phyloP scores from a whole-genome alignment of 2,888 invertebrate species.

The Tinea trinotella region DNA sequence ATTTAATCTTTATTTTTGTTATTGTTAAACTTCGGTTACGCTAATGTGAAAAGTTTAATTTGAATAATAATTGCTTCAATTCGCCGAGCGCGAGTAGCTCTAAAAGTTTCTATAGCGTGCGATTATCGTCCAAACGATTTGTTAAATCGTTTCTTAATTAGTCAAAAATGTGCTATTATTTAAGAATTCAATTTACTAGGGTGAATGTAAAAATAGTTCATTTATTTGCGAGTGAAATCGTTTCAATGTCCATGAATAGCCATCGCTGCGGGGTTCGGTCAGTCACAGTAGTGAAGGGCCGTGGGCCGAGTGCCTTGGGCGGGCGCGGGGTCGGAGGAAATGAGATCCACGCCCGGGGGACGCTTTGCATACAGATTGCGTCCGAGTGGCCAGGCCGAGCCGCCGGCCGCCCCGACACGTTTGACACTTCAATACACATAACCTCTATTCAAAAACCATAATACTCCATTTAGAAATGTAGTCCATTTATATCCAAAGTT shows the following conservation, averaged over 20 bases:
- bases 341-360: conserved; percentile 30
- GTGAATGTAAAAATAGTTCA: not conserved
- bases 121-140: conserved; percentile 16
- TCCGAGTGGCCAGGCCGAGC: conserved; percentile 17
- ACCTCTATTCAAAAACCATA: conserved; percentile 1
- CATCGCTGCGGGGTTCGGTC: conserved; percentile 25
- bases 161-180: not conserved
- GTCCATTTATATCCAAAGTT: not conserved
- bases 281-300: conserved; percentile 27
- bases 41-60: conserved; percentile 20
- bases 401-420: not conserved
- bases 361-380: conserved; percentile 34
- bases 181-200: not conserved
- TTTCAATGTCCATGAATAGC: conserved; percentile 9
- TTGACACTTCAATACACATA: conserved; percentile 10
- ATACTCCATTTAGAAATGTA: not conserved
- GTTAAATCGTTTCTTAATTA: conserved; percentile 10
- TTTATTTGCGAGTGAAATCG: conserved; percentile 3
- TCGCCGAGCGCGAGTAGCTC: conserved; percentile 5
- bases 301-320: conserved; percentile 13
- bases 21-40: conserved; percentile 13
- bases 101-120: conserved; percentile 14
- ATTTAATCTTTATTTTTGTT: conserved; percentile 18
- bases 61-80: conserved; percentile 19
- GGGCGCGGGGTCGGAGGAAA: conserved; percentile 26